Evolutionary conservation across 2,888 invertebrate genomes (phyloP).

Genomic region (Melinaea marsaeus): DNA sequence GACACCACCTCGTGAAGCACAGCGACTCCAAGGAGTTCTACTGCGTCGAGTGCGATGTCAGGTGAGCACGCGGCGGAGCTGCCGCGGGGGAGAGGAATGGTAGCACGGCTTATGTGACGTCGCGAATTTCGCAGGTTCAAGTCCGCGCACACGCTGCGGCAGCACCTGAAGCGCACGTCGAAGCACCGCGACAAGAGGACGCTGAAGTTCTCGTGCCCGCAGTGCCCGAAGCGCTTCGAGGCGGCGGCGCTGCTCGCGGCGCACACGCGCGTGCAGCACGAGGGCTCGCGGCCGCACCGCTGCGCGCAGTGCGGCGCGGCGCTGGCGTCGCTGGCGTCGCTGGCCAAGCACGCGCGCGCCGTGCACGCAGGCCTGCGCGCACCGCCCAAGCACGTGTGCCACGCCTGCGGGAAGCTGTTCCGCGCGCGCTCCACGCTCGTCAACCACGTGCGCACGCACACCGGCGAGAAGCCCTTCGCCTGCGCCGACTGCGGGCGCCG

Average conservation of each 20-base stretch:
- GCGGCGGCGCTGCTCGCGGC: constrained; percentile 33
- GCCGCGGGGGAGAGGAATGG: too few species aligned
- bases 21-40: constrained; percentile 56
- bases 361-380: constrained; percentile 50
- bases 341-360: constrained; percentile 50
- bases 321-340: constrained; percentile 52
- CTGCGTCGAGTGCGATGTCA: constrained; percentile 60
- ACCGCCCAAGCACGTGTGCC: constrained; percentile 54
- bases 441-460: constrained; percentile 63
- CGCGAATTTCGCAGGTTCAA: constrained; percentile 53
- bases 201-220: constrained; percentile 49
- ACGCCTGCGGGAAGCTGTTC: constrained; percentile 64
- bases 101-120: not conserved
- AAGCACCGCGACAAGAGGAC: constrained; percentile 58
- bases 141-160: constrained; percentile 55
- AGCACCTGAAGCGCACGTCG: constrained; percentile 55
- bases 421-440: constrained; percentile 57
- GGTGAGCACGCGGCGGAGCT: constrained; percentile 34
- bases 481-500: constrained; percentile 55
- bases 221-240: constrained; percentile 54
- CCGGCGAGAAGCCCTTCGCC: constrained; percentile 48
- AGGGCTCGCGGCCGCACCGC: constrained; percentile 55
- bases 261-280: constrained; percentile 58
- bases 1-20: constrained; percentile 61
- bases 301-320: constrained; percentile 64